These are phyloP conservation scores for Drosophila meridionalis DNA, from an alignment of 2,888 invertebrate species.

Conservation along the genomic window DNA sequence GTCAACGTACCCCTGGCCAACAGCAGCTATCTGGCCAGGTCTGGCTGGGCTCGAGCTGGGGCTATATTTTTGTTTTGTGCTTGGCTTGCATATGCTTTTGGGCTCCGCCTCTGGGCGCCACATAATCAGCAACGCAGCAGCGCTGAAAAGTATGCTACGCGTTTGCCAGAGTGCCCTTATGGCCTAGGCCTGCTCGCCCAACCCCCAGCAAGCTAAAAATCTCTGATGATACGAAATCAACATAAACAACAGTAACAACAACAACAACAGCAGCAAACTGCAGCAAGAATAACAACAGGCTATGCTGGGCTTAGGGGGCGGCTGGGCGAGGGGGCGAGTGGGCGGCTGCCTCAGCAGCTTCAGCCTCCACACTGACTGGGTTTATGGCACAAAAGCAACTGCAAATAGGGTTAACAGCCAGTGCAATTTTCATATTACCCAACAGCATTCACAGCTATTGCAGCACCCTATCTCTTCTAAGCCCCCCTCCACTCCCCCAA, in stretches of 20 bases:
- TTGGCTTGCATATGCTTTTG: slow-evolving; percentile 51
- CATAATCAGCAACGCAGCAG: slow-evolving; percentile 69
- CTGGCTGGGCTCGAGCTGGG: background rate
- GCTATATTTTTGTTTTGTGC: slow-evolving; percentile 47
- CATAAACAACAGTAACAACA: slow-evolving; percentile 70
- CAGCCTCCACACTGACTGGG: slow-evolving; percentile 23
- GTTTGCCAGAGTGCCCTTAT: slow-evolving; percentile 32
- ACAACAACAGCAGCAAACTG: slow-evolving; percentile 22
- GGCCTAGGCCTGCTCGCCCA: slow-evolving; percentile 26
- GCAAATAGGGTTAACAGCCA: slow-evolving; percentile 78
- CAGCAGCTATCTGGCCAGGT: slow-evolving; percentile 36
- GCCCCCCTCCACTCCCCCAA: background rate
- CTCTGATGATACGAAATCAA: slow-evolving; percentile 80
- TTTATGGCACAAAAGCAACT: slow-evolving; percentile 78
- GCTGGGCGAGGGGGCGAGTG: slow-evolving; percentile 9
- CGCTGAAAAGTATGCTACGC: slow-evolving; percentile 76
- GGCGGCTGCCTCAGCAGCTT: background rate
- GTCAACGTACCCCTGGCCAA: slow-evolving; percentile 39
- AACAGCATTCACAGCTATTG: slow-evolving; percentile 50
- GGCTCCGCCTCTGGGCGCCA: slow-evolving; percentile 45
- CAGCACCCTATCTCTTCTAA: slow-evolving; percentile 31
- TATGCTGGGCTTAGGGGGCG: slow-evolving; percentile 34
- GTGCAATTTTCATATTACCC: slow-evolving; percentile 77
- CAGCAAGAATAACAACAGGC: slow-evolving; percentile 48
- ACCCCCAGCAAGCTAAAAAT: slow-evolving; percentile 67